These are phyloP conservation scores for Hesperophylax magnus DNA, from an alignment of 1,140 invertebrate genomes.

Conservation along the genomic window DNA sequence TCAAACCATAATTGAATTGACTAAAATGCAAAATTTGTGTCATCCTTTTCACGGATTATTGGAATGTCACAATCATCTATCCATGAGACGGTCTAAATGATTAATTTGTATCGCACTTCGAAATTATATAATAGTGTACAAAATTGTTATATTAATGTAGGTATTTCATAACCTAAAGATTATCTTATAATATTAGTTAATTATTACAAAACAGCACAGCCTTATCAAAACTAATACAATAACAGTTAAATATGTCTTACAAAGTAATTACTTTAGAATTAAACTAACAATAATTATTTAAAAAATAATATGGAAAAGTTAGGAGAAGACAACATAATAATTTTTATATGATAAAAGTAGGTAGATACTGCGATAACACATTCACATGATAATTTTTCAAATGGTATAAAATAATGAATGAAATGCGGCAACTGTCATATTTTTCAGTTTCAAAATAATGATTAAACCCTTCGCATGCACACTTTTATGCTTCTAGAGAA, in stretches of 20 bases:
- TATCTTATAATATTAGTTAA: constrained; percentile 11
- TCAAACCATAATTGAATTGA: too few relatives aligned
- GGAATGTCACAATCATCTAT: constrained; percentile 16
- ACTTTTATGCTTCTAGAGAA: too few relatives aligned
- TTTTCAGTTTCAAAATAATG: too few relatives aligned
- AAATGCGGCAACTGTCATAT: too few relatives aligned
- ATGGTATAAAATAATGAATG: too few relatives aligned
- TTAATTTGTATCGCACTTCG: neutral
- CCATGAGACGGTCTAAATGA: neutral
- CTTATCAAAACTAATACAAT: constrained; percentile 15
- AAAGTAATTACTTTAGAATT: neutral
- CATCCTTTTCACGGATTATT: constrained; percentile 8
- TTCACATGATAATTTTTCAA: too few relatives aligned
- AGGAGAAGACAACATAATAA: neutral
- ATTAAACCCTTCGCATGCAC: too few relatives aligned
- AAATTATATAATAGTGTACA: neutral
- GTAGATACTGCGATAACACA: too few relatives aligned
- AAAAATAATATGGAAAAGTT: neutral
- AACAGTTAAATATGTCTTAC: constrained; percentile 22
- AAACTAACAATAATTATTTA: constrained; percentile 8
- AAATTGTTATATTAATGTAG: neutral
- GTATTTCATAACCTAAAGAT: neutral
- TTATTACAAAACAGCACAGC: constrained; percentile 34
- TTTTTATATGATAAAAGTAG: too few relatives aligned
- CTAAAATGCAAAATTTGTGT: too few relatives aligned